Percentiles rank a stretch among this genome's conserved stretches.
Evolutionary conservation across 2,113 vertebrate genomes (phyloP).

Genomic region (Sinocyclocheilus rhinocerous): DNA sequence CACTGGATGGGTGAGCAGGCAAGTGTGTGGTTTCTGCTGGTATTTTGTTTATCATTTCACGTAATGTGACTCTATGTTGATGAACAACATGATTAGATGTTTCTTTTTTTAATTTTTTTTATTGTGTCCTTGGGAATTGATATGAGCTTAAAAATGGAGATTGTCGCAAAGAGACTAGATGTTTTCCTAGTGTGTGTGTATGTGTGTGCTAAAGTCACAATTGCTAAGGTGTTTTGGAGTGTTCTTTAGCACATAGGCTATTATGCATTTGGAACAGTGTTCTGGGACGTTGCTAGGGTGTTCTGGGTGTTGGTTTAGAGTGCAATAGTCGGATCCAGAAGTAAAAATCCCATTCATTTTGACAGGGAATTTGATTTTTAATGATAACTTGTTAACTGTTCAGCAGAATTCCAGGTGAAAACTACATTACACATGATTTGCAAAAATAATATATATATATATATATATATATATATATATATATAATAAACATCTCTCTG

Average conservation of each 20-base stretch:
- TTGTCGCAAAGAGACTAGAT: not conserved
- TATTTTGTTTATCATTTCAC: conserved; percentile 58
- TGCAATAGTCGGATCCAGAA: not conserved
- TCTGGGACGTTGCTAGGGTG: not conserved
- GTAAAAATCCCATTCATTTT: not conserved
- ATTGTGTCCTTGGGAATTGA: not conserved
- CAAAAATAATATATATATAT: too few relatives aligned
- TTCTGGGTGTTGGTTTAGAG: not conserved
- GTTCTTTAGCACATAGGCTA: not conserved
- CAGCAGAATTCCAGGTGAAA: too few relatives aligned
- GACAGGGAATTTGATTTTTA: not conserved
- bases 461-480: too few relatives aligned
- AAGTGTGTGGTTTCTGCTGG: conserved; percentile 53
- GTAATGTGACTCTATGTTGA: not conserved
- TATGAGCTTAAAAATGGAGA: not conserved
- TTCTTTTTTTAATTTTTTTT: not conserved
- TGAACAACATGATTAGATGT: not conserved
- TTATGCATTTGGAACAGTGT: not conserved
- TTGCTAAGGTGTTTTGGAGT: not conserved
- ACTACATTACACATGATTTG: too few relatives aligned
- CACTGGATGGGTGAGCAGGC: conserved; percentile 12
- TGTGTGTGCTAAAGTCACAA: not conserved
- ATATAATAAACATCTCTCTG: too few relatives aligned
- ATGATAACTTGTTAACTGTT: not conserved
- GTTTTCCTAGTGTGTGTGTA: not conserved